These are phyloP conservation scores for Polypterus senegalus DNA, from an alignment of 2,113 vertebrate species.

Conservation along the genomic window DNA sequence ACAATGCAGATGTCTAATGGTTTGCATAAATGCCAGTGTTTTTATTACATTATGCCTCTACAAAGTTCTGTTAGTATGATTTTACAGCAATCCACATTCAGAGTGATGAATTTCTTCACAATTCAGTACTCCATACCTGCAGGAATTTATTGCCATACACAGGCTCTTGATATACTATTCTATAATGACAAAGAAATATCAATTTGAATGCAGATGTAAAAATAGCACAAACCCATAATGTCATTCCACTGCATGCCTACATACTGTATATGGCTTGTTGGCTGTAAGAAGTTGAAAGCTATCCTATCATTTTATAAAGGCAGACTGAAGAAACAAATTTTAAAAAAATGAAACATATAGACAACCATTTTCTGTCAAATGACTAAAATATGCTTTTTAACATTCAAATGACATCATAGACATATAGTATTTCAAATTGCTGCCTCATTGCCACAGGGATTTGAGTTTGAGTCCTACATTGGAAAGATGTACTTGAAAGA, in stretches of 20 bases:
- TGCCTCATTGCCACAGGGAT: no score
- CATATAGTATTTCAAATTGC: no score
- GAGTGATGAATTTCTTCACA: slow-evolving; percentile 22
- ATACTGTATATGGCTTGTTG: slow-evolving; percentile 6
- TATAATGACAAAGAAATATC: slow-evolving; percentile 49
- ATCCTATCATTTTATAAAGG: no score
- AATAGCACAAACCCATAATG: slow-evolving; percentile 23
- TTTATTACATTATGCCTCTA: slow-evolving; percentile 1
- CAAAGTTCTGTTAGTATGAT: slow-evolving; percentile 22
- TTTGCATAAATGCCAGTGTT: neutral
- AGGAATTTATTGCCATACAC: slow-evolving; percentile 48
- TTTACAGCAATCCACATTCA: slow-evolving; percentile 30
- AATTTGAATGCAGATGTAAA: slow-evolving; percentile 29
- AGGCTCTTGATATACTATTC: slow-evolving; percentile 49
- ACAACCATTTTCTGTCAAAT: no score
- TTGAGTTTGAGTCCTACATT: no score
- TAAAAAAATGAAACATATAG: no score
- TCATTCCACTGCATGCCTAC: slow-evolving; percentile 8
- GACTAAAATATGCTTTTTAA: no score
- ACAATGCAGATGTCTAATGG: slow-evolving; percentile 4
- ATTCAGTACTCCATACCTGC: slow-evolving; percentile 31
- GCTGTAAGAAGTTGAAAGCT: slow-evolving; percentile 5
- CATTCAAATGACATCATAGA: no score
- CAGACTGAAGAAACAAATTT: no score
- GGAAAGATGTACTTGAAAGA: no score